Evolutionary conservation across 2,888 invertebrate genomes (phyloP).

Genomic region (Ectropis crepuscularia): DNA sequence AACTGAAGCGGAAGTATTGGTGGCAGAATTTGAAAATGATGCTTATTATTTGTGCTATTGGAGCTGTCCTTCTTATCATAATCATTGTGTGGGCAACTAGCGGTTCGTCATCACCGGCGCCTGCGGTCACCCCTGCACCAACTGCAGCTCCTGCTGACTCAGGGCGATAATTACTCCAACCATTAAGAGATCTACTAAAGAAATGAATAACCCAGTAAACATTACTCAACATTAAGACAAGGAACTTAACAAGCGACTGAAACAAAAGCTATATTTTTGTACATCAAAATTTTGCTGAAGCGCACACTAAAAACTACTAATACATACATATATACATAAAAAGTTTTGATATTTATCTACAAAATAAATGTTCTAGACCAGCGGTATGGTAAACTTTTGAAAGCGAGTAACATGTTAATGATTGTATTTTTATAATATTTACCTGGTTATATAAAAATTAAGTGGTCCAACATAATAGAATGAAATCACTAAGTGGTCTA

Average conservation of each 20-base stretch:
- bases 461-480: constrained; percentile 33
- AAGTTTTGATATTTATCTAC: constrained; percentile 46
- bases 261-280: constrained; percentile 20
- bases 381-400: constrained; percentile 20
- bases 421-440: constrained; percentile 37
- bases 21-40: constrained; percentile 99
- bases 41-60: constrained; percentile 95
- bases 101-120: constrained; percentile 43
- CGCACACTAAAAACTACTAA: constrained; percentile 19
- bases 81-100: constrained; percentile 88
- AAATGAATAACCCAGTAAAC: constrained; percentile 26
- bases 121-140: constrained; percentile 48
- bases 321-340: constrained; percentile 9
- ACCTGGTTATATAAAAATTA: constrained; percentile 19
- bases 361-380: constrained; percentile 49
- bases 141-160: constrained; percentile 28
- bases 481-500: constrained; percentile 18
- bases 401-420: constrained; percentile 18
- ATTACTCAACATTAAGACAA: constrained; percentile 31
- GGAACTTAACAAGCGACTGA: constrained; percentile 19
- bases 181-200: constrained; percentile 34
- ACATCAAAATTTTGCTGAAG: constrained; percentile 18
- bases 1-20: constrained; percentile 98
- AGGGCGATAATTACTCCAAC: constrained; percentile 58
- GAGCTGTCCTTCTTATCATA: constrained; percentile 91